Conservation (phyloP, 1,140 invertebrate species). For the Sinonovacula constricta region DNA sequence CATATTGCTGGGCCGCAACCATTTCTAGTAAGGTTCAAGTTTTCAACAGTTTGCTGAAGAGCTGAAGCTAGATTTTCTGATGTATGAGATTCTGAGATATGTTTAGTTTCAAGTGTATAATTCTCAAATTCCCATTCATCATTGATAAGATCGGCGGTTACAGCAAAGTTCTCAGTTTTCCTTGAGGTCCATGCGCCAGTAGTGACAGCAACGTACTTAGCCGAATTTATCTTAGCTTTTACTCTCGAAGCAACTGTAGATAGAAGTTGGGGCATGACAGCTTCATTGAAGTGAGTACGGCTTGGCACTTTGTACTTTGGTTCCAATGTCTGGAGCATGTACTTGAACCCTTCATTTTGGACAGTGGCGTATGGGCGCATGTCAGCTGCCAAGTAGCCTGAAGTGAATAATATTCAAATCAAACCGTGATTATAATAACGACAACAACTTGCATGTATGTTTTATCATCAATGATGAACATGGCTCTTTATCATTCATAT, state of each 20-base stretch:
- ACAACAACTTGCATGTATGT: too few relatives aligned
- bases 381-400: constrained; percentile 2
- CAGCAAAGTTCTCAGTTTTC: constrained; percentile 7
- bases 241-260: neutral
- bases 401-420: too few relatives aligned
- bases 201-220: neutral
- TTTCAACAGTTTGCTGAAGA: neutral
- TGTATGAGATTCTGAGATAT: constrained; percentile 16
- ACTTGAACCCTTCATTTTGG: constrained; percentile 1
- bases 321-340: constrained; percentile 19
- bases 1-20: constrained; percentile 3
- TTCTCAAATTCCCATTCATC: constrained; percentile 7
- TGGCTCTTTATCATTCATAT: neutral
- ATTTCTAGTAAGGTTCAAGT: constrained; percentile 17
- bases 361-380: constrained; percentile 22
- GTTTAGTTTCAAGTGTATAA: constrained; percentile 28
- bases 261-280: neutral
- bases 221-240: neutral
- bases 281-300: constrained; percentile 22
- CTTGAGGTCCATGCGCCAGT: constrained; percentile 29
- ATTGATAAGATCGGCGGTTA: constrained; percentile 32
- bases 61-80: neutral
- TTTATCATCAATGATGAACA: neutral
- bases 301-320: constrained; percentile 19
- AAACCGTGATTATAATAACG: too few relatives aligned